These are phyloP conservation scores for Onthophagus taurus DNA, from an alignment of 1,140 invertebrate genomes.

Conservation along the genomic window DNA sequence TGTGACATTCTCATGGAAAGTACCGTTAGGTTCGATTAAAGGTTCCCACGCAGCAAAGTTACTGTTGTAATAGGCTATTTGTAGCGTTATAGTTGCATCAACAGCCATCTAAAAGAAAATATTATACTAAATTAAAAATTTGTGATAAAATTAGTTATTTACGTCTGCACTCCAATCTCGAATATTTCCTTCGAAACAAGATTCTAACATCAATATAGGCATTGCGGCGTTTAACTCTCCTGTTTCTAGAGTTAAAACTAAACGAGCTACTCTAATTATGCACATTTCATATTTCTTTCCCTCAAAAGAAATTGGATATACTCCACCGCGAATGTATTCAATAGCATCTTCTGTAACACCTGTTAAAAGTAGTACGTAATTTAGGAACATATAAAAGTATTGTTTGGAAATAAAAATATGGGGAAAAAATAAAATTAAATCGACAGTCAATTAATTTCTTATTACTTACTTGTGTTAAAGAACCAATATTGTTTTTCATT, in stretches of 20 bases:
- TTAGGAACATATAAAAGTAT: too few species aligned
- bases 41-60: slow-evolving; percentile 91
- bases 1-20: slow-evolving; percentile 44
- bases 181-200: slow-evolving; percentile 64
- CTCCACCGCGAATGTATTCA: slow-evolving; percentile 20
- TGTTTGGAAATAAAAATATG: too few species aligned
- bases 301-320: too few species aligned
- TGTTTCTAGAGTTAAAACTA: slow-evolving; percentile 81
- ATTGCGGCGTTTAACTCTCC: slow-evolving; percentile 80
- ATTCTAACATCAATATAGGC: slow-evolving; percentile 79
- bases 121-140: slow-evolving; percentile 6
- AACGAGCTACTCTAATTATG: slow-evolving; percentile 57
- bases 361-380: too few species aligned
- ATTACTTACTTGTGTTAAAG: slow-evolving; percentile 56
- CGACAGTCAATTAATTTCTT: background rate
- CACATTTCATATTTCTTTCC: slow-evolving; percentile 42
- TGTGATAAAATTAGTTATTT: background rate
- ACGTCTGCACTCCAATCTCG: slow-evolving; percentile 86
- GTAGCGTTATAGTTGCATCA: slow-evolving; percentile 62
- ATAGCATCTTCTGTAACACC: slow-evolving; percentile 51
- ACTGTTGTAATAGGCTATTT: slow-evolving; percentile 92
- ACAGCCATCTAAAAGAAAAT: slow-evolving; percentile 50
- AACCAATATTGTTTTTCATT: slow-evolving; percentile 70
- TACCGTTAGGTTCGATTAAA: slow-evolving; percentile 81
- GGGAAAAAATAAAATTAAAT: too few species aligned